phyloP scores from a whole-genome alignment of 2,888 invertebrate genomes.

The Parochlus steinenii region DNA sequence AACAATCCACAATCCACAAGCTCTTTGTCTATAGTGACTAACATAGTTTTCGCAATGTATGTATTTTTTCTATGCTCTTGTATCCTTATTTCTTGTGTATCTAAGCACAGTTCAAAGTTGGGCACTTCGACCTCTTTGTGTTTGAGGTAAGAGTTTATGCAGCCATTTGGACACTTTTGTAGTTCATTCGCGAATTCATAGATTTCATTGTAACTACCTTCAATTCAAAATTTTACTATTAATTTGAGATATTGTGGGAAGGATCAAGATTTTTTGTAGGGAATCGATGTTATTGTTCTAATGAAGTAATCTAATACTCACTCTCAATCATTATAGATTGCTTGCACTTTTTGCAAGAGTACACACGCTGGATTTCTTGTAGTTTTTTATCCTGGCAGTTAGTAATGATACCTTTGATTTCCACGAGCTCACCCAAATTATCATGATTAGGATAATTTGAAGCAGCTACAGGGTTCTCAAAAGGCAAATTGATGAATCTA shows the following conservation, averaged over 20 bases:
- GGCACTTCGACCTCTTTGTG: slow-evolving; percentile 41
- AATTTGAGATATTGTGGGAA: too few relatives aligned
- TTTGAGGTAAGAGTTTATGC: too few relatives aligned
- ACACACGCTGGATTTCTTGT: slow-evolving; percentile 56
- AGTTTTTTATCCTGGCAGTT: slow-evolving; percentile 40
- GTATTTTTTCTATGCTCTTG: slow-evolving; percentile 45
- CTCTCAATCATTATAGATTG: slow-evolving; percentile 46
- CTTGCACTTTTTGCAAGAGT: slow-evolving; percentile 62
- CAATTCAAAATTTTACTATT: too few relatives aligned
- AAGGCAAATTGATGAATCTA: slow-evolving; percentile 47
- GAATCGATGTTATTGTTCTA: too few relatives aligned
- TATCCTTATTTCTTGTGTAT: slow-evolving; percentile 76
- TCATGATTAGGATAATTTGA: slow-evolving; percentile 49
- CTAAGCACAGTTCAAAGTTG: slow-evolving; percentile 35
- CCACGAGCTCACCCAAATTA: slow-evolving; percentile 54
- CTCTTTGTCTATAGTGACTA: slow-evolving; percentile 68
- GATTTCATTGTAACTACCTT: too few relatives aligned
- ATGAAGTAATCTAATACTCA: slow-evolving; percentile 47
- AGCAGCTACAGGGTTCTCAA: slow-evolving; percentile 48
- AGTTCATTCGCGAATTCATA: too few relatives aligned
- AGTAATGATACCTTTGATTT: slow-evolving; percentile 43
- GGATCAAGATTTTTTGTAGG: too few relatives aligned
- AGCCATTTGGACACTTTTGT: too few relatives aligned
- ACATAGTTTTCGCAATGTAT: slow-evolving; percentile 54
- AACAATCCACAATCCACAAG: slow-evolving; percentile 72